phyloP scores from a whole-genome alignment of 2,888 invertebrate species.

The Hetaerina titia region DNA sequence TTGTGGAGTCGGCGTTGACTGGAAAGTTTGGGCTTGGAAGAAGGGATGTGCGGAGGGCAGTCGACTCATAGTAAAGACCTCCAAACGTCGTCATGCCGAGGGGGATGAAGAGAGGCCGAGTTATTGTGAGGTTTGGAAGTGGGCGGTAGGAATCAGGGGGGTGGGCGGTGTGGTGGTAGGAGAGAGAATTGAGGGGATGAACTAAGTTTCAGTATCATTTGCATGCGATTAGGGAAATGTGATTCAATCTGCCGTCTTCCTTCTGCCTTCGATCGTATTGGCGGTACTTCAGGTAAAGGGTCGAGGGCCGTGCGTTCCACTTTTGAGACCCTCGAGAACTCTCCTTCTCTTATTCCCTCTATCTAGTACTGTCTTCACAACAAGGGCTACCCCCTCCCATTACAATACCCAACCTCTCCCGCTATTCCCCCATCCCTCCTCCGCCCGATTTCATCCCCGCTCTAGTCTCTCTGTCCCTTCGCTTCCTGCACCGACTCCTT shows the following conservation, averaged over 20 bases:
- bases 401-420: neutral
- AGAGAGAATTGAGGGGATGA: neutral
- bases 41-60: too few relatives aligned
- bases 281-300: slow-evolving; percentile 39
- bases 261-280: slow-evolving; percentile 11
- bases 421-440: too few relatives aligned
- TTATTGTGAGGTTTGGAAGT: neutral
- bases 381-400: neutral
- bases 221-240: slow-evolving; percentile 60
- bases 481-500: neutral
- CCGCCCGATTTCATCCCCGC: neutral
- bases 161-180: neutral
- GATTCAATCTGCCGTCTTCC: slow-evolving; percentile 42
- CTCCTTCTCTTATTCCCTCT: neutral
- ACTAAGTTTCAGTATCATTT: slow-evolving; percentile 31
- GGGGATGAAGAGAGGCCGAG: neutral
- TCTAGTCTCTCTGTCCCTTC: neutral
- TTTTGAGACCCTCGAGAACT: neutral
- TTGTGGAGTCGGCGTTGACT: neutral
- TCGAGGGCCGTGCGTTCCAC: slow-evolving; percentile 12
- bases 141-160: neutral
- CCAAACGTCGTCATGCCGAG: too few relatives aligned
- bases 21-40: neutral
- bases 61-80: too few relatives aligned
- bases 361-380: neutral